These are phyloP conservation scores for Palythoa grandis DNA, from an alignment of 92 coral and sea anemone genomes.

Conservation along the genomic window DNA sequence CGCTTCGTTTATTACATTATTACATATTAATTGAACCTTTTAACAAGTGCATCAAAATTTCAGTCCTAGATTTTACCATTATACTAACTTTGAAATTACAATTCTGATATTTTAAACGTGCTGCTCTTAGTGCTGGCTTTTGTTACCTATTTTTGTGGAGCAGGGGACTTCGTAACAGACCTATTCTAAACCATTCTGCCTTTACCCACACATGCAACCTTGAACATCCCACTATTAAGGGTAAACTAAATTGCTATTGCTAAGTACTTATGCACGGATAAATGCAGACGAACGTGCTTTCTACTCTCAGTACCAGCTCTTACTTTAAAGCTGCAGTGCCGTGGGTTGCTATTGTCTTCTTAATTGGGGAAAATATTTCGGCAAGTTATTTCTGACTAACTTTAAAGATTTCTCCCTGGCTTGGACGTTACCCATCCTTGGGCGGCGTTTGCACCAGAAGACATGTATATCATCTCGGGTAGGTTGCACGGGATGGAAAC, in stretches of 20 bases:
- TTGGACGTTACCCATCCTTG: no score
- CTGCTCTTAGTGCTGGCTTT: not conserved
- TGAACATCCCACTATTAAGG: not conserved
- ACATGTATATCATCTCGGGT: no score
- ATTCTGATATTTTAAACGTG: not conserved
- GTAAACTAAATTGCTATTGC: not conserved
- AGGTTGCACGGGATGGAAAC: no score
- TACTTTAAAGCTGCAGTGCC: not conserved
- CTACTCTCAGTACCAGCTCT: not conserved
- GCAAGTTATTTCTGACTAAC: no score
- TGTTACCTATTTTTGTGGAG: not conserved
- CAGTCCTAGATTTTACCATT: not conserved
- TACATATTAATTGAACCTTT: no score
- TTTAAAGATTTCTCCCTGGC: no score
- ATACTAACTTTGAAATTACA: not conserved
- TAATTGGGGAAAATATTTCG: no score
- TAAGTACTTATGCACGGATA: not conserved
- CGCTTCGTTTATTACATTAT: no score
- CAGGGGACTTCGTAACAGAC: not conserved
- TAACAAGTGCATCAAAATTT: no score
- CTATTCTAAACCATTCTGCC: not conserved
- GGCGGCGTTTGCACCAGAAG: no score
- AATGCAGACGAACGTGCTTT: not conserved
- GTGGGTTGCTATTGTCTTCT: not conserved
- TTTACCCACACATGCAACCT: not conserved